Percentiles rank a stretch among this genome's conserved stretches.
phyloP scores from a whole-genome alignment of 2,113 vertebrate genomes.

The Myanophis thanlyinensis region DNA sequence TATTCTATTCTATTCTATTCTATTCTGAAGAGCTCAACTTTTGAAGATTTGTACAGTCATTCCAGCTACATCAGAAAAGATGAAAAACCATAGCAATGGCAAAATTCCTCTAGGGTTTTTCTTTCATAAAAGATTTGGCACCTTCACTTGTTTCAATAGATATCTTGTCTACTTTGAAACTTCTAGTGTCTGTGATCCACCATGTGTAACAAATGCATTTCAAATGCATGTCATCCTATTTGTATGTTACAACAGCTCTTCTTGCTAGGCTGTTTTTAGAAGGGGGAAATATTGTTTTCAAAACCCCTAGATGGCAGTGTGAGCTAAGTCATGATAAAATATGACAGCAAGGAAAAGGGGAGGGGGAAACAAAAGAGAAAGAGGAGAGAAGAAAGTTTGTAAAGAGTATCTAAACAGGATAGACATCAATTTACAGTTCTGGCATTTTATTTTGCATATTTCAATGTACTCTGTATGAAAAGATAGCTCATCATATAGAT shows the following conservation, averaged over 20 bases:
- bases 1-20: neutral
- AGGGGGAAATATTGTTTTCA: too few species aligned
- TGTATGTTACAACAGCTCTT: neutral
- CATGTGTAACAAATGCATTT: neutral
- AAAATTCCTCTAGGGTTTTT: neutral
- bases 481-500: neutral
- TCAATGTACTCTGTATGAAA: neutral
- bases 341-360: neutral
- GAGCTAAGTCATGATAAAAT: neutral
- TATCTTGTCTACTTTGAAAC: neutral
- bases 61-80: neutral
- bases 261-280: neutral
- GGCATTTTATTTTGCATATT: neutral
- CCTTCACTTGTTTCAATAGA: neutral
- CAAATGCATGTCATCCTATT: neutral
- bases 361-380: neutral
- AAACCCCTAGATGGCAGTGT: conserved; percentile 20
- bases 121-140: neutral
- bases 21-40: neutral
- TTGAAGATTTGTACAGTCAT: neutral
- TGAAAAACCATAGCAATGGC: neutral
- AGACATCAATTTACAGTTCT: neutral
- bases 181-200: neutral
- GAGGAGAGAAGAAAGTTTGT: neutral
- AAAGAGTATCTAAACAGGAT: neutral